Evolutionary conservation across 2,888 invertebrate species (phyloP).

Genomic region (Norana najaformis): DNA sequence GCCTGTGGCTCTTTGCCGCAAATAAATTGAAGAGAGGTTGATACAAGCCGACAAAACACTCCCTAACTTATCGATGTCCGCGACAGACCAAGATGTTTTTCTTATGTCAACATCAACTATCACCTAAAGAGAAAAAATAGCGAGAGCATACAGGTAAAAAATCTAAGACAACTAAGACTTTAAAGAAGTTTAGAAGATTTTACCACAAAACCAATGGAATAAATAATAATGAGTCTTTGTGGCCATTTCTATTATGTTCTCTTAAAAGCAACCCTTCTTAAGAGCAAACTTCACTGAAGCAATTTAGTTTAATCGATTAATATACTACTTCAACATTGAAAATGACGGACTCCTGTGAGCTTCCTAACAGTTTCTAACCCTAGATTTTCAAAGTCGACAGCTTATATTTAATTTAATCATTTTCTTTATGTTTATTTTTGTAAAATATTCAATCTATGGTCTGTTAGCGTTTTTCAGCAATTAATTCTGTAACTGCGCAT

Average conservation of each 20-base stretch:
- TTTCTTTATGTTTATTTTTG: not conserved
- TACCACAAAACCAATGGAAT: not conserved
- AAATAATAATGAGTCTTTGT: not conserved
- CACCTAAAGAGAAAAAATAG: not conserved
- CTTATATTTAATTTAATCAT: too few species aligned
- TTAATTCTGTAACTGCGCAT: too few species aligned
- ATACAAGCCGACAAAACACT: not conserved
- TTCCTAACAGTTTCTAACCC: too few species aligned
- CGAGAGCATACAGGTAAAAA: too few species aligned
- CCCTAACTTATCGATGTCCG: not conserved
- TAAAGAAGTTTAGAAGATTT: not conserved
- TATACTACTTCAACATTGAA: not conserved
- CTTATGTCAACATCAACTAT: not conserved
- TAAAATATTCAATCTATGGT: not conserved
- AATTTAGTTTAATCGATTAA: not conserved
- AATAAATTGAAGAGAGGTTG: not conserved
- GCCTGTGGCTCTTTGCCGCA: not conserved
- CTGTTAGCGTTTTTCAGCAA: too few species aligned
- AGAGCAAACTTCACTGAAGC: not conserved
- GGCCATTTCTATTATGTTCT: not conserved
- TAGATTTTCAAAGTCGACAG: not conserved
- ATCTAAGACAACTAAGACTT: too few species aligned
- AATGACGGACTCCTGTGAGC: too few species aligned
- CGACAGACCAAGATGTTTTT: not conserved
- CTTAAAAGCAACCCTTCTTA: not conserved